Conservation (phyloP, 92 coral and sea anemone species). For the Nematostella vectensis region DNA sequence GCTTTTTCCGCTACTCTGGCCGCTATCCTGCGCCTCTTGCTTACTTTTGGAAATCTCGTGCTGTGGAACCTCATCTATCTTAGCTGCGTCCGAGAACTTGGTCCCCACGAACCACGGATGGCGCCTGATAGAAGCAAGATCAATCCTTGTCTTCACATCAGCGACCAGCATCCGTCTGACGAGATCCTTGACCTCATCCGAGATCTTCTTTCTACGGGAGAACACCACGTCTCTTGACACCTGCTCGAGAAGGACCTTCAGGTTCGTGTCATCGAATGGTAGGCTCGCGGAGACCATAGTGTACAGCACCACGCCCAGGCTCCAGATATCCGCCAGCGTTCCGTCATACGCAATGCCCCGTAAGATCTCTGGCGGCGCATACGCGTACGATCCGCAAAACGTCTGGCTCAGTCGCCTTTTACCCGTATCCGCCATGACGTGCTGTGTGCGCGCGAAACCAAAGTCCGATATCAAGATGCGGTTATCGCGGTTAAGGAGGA, state of each 20-base stretch:
- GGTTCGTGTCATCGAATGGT: conserved; percentile 94
- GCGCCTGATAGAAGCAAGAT: conserved; percentile 49
- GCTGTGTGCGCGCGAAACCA: conserved; percentile 92
- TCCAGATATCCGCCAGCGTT: conserved; percentile 94
- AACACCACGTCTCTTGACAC: conserved; percentile 73
- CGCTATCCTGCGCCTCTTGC: conserved; percentile 14
- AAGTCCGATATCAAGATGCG: conserved; percentile 80
- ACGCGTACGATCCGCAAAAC: conserved; percentile 96
- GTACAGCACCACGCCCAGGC: conserved; percentile 89
- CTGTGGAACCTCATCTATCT: conserved; percentile 11
- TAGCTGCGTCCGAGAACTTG: conserved; percentile 25
- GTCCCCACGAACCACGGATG: conserved; percentile 79
- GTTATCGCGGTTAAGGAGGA: conserved; percentile 78
- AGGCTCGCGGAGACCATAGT: conserved; percentile 97
- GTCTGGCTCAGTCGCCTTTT: conserved; percentile 83
- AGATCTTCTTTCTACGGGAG: conserved; percentile 64
- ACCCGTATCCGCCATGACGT: conserved; percentile 64
- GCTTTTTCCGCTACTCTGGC: conserved; percentile 21
- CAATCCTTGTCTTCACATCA: conserved; percentile 69
- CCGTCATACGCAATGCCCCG: conserved; percentile 98
- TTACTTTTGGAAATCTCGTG: conserved; percentile 2
- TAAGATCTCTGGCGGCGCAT: conserved; percentile 96
- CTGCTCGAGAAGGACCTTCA: conserved; percentile 81
- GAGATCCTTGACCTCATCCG: conserved; percentile 77
- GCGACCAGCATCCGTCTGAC: conserved; percentile 73